phyloP scores from a whole-genome alignment of 2,797 vertebrate species.

The Phrynocephalus guinanensis region DNA sequence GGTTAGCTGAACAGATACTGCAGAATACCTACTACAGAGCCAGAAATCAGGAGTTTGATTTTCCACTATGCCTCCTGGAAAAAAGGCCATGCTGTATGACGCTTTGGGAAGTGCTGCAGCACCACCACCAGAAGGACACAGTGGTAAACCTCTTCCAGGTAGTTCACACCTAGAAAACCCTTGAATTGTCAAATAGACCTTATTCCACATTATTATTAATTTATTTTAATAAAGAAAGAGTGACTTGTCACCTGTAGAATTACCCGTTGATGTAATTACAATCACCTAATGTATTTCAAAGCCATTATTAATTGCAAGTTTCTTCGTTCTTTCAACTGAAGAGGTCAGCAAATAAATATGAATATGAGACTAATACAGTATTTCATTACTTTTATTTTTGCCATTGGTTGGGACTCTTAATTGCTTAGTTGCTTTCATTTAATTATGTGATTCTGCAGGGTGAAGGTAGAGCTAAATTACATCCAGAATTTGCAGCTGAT shows the following conservation, averaged over 20 bases:
- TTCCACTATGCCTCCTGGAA: too few species aligned
- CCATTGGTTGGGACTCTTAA: not conserved
- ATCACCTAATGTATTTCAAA: not conserved
- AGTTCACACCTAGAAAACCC: too few species aligned
- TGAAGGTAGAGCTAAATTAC: not conserved
- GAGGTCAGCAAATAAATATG: rapidly evolving
- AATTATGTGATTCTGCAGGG: not conserved
- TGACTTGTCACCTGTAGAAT: not conserved
- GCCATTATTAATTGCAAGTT: not conserved
- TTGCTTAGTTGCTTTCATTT: not conserved
- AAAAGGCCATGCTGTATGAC: too few species aligned
- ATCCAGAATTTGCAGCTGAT: not conserved
- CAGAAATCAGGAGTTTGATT: too few species aligned
- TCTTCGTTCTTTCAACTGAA: not conserved
- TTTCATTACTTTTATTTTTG: not conserved
- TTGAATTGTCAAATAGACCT: too few species aligned
- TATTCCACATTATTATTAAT: too few species aligned
- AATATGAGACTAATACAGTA: not conserved
- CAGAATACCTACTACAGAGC: too few species aligned
- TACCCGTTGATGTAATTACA: not conserved
- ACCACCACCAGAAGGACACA: too few species aligned
- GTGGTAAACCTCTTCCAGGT: too few species aligned
- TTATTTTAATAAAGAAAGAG: not conserved
- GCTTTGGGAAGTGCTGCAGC: too few species aligned
- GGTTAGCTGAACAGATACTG: too few species aligned